Conservation (phyloP, 1,140 invertebrate genomes). For the Drosophila nannoptera region DNA sequence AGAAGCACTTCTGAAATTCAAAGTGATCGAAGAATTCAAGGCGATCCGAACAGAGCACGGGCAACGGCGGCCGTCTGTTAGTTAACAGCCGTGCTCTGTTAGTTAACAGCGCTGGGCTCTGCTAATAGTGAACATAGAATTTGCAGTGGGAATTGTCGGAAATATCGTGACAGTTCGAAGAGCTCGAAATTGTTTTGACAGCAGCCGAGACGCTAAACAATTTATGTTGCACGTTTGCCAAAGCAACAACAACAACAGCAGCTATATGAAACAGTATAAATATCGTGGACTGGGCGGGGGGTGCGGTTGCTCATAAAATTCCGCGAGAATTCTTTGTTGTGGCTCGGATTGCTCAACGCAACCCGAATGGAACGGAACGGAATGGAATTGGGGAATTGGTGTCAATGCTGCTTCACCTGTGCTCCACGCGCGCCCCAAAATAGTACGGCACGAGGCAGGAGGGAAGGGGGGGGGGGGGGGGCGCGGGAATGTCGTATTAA, state of each 20-base stretch:
- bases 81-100: not conserved
- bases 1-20: slow-evolving; percentile 4
- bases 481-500: slow-evolving; percentile 5
- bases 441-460: slow-evolving; percentile 5
- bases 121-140: not conserved
- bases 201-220: slow-evolving; percentile 24
- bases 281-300: slow-evolving; percentile 5
- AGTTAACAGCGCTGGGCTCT: not conserved
- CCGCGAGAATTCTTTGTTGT: slow-evolving; percentile 23
- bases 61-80: not conserved
- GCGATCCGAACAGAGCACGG: too few species aligned
- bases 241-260: slow-evolving; percentile 40
- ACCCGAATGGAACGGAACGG: not conserved
- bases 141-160: slow-evolving; percentile 1
- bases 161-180: slow-evolving; percentile 27
- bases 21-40: not conserved
- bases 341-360: slow-evolving; percentile 26
- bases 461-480: not conserved
- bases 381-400: slow-evolving; percentile 31
- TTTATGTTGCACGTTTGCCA: slow-evolving; percentile 64
- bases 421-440: slow-evolving; percentile 60
- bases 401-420: slow-evolving; percentile 60
- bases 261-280: slow-evolving; percentile 32
- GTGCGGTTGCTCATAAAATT: not conserved
- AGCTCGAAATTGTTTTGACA: slow-evolving; percentile 32